phyloP scores from a whole-genome alignment of 2,888 invertebrate species.

The Ophraella communa region DNA sequence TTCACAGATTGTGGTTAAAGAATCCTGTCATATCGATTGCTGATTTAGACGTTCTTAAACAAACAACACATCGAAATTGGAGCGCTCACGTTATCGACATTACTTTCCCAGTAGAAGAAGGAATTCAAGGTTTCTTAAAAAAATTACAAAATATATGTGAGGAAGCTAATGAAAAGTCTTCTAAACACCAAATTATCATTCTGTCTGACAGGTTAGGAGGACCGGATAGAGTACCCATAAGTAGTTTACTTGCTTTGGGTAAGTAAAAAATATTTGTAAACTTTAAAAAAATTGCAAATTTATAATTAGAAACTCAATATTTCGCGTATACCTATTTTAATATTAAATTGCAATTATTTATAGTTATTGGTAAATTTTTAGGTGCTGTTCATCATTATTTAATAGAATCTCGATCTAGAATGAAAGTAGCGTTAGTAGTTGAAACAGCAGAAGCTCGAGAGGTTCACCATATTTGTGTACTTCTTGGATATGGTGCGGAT shows the following conservation, averaged over 20 bases:
- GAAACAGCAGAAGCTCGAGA: slow-evolving; percentile 97
- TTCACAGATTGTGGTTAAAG: slow-evolving; percentile 86
- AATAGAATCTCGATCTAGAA: slow-evolving; percentile 91
- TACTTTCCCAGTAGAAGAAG: slow-evolving; percentile 81
- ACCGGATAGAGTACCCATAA: slow-evolving; percentile 72
- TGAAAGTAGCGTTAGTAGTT: slow-evolving; percentile 93
- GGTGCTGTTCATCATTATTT: slow-evolving; percentile 94
- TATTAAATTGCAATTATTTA: not conserved
- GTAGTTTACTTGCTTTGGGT: slow-evolving; percentile 82
- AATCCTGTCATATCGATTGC: slow-evolving; percentile 93
- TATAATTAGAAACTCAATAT: too few species aligned
- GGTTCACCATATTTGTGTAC: slow-evolving; percentile 94
- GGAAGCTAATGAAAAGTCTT: slow-evolving; percentile 77
- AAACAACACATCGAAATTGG: slow-evolving; percentile 87
- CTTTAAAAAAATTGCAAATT: too few species aligned
- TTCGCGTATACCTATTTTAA: too few species aligned
- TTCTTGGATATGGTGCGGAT: slow-evolving; percentile 96
- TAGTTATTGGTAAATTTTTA: slow-evolving; percentile 35
- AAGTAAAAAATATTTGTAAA: slow-evolving; percentile 29
- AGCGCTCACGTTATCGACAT: slow-evolving; percentile 81
- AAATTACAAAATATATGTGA: slow-evolving; percentile 81
- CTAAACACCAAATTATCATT: slow-evolving; percentile 79
- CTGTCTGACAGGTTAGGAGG: slow-evolving; percentile 80
- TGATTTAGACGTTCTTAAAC: slow-evolving; percentile 87
- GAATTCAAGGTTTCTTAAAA: slow-evolving; percentile 69